Conservation (phyloP, 2,888 invertebrate genomes). For the Xylocampa areola region DNA sequence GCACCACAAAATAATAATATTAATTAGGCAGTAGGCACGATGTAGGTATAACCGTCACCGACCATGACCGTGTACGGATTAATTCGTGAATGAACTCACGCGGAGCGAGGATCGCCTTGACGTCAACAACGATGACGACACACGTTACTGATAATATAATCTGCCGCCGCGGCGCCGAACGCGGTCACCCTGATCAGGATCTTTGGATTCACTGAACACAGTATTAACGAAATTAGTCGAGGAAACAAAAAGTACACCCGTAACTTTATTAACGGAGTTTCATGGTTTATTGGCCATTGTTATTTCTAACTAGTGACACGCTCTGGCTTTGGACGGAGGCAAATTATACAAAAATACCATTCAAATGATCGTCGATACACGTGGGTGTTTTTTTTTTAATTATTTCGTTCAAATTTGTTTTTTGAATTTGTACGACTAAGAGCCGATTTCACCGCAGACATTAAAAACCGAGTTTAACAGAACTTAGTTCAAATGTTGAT, state of each 20-base stretch:
- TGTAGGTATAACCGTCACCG: constrained; percentile 58
- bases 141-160: constrained; percentile 70
- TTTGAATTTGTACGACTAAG: too few species aligned
- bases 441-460: too few species aligned
- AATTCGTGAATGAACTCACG: constrained; percentile 86
- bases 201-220: constrained; percentile 45
- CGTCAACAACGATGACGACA: constrained; percentile 79
- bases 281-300: not conserved
- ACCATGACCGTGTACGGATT: constrained; percentile 78
- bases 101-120: constrained; percentile 68
- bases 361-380: too few species aligned
- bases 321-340: too few species aligned
- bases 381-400: too few species aligned
- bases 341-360: too few species aligned
- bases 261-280: not conserved
- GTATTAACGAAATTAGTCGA: constrained; percentile 30
- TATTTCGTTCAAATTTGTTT: too few species aligned
- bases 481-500: too few species aligned
- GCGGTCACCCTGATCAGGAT: constrained; percentile 62
- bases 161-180: constrained; percentile 53
- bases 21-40: too few species aligned
- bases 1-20: constrained; percentile 1
- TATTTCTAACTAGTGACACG: too few species aligned
- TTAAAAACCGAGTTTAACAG: too few species aligned
- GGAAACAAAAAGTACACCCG: not conserved